Percentiles rank a stretch among this genome's conserved stretches.
These are phyloP conservation scores for Synanthedon vespiformis DNA, from an alignment of 2,888 invertebrate genomes.

Conservation along the genomic window DNA sequence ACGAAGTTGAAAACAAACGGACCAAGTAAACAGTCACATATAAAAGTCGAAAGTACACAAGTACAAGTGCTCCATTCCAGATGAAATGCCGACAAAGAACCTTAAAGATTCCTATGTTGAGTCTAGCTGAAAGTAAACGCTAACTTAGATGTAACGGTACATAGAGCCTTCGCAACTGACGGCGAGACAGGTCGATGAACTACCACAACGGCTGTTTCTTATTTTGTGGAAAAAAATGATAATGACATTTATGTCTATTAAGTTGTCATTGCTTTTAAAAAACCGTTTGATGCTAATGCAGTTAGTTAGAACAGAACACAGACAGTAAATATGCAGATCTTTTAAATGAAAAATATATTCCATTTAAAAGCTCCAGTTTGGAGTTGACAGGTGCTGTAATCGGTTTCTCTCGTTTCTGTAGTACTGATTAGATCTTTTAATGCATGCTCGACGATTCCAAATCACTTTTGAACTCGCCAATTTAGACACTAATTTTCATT, in stretches of 20 bases:
- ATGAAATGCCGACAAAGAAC: neutral
- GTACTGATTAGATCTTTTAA: too few species aligned
- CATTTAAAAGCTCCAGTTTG: too few species aligned
- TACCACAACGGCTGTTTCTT: slow-evolving; percentile 11
- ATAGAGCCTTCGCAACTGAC: slow-evolving; percentile 4
- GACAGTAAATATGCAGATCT: too few species aligned
- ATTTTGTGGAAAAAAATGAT: slow-evolving; percentile 34
- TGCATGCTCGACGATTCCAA: too few species aligned
- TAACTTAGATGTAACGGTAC: slow-evolving; percentile 27
- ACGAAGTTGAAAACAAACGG: neutral
- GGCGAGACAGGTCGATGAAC: slow-evolving; percentile 37
- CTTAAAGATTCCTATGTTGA: neutral
- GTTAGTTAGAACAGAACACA: too few species aligned
- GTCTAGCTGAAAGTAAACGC: slow-evolving; percentile 44
- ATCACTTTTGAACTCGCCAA: too few species aligned
- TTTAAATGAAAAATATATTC: too few species aligned
- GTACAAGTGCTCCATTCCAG: neutral
- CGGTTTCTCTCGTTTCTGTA: too few species aligned
- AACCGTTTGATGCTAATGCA: too few species aligned
- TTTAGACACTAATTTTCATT: too few species aligned
- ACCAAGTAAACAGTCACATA: neutral
- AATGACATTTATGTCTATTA: slow-evolving; percentile 13
- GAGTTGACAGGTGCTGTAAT: too few species aligned
- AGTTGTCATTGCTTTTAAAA: neutral
- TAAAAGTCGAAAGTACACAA: neutral